Conservation (phyloP, 92 coral and sea anemone species). For the Heliopora coerulea region DNA sequence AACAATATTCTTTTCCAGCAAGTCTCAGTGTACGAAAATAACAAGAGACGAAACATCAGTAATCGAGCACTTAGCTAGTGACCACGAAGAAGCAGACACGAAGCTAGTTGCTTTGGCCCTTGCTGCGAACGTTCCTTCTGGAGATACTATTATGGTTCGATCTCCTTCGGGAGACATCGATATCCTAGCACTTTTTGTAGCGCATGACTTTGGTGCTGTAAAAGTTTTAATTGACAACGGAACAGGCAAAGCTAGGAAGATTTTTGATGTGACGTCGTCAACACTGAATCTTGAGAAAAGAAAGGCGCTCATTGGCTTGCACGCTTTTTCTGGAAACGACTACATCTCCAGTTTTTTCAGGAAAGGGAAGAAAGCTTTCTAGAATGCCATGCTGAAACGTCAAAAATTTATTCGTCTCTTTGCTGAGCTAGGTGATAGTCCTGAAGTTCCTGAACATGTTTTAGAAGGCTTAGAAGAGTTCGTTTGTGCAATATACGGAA, state of each 20-base stretch:
- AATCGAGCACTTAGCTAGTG: not conserved
- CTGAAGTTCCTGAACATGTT: conserved; percentile 7
- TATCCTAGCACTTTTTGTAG: conserved; percentile 22
- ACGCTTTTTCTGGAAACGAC: conserved; percentile 27
- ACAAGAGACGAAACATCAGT: not conserved
- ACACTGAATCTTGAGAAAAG: not conserved
- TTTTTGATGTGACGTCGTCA: conserved; percentile 9
- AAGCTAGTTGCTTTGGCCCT: not conserved
- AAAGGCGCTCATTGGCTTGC: conserved; percentile 12
- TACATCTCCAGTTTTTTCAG: conserved; percentile 16
- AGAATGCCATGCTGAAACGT: conserved; percentile 22
- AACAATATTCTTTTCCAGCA: not conserved
- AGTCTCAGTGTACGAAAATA: conserved; percentile 3
- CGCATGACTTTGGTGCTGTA: conserved; percentile 7
- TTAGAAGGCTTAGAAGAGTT: conserved; percentile 1
- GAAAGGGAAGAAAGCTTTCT: conserved; percentile 25
- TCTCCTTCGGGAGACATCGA: conserved; percentile 41
- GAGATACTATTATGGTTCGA: conserved; percentile 27
- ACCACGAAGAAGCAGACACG: conserved; percentile 13
- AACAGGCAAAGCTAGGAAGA: conserved; percentile 14
- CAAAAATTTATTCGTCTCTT: not conserved
- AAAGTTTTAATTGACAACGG: conserved; percentile 14
- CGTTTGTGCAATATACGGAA: conserved; percentile 12
- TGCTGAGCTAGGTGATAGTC: conserved; percentile 4
- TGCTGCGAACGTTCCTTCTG: conserved; percentile 13